These are phyloP conservation scores for Steatocranus sp. DNA, from an alignment of 2,797 vertebrate species.

Conservation along the genomic window DNA sequence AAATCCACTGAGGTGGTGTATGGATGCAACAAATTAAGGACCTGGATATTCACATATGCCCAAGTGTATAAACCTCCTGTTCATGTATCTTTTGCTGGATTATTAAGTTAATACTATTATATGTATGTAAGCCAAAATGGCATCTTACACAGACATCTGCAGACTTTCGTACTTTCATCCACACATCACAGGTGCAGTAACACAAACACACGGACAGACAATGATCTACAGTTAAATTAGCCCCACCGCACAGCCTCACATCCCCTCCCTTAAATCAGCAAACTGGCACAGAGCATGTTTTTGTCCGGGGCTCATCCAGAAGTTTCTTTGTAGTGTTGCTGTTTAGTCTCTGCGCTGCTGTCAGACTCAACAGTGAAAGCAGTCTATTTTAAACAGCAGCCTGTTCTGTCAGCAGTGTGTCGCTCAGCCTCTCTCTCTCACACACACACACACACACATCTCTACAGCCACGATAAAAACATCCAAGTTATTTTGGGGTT, in stretches of 20 bases:
- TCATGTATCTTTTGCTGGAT: background rate
- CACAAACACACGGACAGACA: background rate
- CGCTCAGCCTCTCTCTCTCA: background rate
- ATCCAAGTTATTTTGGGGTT: conserved; percentile 21
- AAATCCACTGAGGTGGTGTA: background rate
- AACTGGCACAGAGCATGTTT: background rate
- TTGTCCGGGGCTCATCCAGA: conserved; percentile 1
- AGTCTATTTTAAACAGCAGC: conserved; percentile 20
- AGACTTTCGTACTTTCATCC: background rate
- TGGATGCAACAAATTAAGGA: background rate
- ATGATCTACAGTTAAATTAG: background rate
- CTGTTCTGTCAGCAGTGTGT: conserved; percentile 1
- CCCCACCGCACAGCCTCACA: background rate
- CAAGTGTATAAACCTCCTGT: background rate
- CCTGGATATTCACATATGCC: background rate
- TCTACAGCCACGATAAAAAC: background rate
- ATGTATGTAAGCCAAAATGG: background rate
- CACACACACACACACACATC: background rate
- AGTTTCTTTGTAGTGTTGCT: conserved; percentile 18
- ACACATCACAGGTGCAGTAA: background rate
- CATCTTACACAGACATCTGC: background rate
- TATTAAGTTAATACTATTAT: background rate
- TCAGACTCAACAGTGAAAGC: conserved; percentile 58
- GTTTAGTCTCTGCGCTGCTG: conserved; percentile 49
- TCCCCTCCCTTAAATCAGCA: background rate